Conservation (phyloP, 2,113 vertebrate genomes). For the Regulus satrapa region DNA sequence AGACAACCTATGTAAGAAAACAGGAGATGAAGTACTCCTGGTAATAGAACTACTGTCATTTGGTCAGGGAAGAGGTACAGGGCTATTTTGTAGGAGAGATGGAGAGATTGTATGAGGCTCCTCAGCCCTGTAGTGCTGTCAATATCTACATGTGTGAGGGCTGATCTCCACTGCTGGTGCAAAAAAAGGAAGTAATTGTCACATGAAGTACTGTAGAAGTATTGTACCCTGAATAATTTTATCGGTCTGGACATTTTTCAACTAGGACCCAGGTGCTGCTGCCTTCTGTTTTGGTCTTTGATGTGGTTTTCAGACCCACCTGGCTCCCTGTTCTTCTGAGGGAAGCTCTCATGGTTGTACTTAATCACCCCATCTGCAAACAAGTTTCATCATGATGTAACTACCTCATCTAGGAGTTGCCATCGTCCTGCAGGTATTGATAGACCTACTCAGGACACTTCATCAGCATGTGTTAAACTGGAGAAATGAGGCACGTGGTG, state of each 20-base stretch:
- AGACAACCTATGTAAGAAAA: background rate
- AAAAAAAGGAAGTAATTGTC: background rate
- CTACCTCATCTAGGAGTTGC: fast-evolving
- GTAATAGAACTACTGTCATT: background rate
- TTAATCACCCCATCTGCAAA: background rate
- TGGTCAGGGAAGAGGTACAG: background rate
- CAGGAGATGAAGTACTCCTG: background rate
- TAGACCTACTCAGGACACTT: fast-evolving
- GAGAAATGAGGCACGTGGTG: fast-evolving
- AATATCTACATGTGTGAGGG: background rate
- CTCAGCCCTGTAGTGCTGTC: background rate
- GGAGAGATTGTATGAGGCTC: background rate
- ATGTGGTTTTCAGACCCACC: background rate
- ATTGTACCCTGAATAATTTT: background rate
- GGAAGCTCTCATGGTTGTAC: background rate
- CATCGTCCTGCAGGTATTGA: background rate
- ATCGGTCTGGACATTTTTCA: background rate
- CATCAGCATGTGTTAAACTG: background rate
- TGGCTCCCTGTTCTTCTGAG: background rate
- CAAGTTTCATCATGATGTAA: background rate
- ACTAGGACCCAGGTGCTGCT: background rate
- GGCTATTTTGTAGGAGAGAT: background rate
- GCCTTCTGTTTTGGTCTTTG: background rate
- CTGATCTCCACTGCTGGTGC: background rate
- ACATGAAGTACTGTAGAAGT: background rate